phyloP scores from a whole-genome alignment of 2,113 vertebrate species.

The Pterocles orientalis region DNA sequence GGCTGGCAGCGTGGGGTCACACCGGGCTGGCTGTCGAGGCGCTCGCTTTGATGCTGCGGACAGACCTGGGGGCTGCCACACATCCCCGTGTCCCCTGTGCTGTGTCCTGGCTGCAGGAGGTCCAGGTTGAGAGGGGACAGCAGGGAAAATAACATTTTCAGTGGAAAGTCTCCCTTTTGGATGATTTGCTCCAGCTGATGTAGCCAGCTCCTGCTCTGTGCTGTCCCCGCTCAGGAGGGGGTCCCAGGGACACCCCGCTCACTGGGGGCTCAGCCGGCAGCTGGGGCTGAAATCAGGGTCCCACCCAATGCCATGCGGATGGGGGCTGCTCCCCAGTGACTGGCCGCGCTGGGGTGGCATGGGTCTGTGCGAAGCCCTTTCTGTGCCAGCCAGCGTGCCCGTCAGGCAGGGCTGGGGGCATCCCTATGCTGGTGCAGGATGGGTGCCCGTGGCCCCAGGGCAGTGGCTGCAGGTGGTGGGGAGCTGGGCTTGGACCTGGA shows the following conservation, averaged over 20 bases:
- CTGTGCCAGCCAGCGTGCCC: not conserved
- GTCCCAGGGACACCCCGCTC: fast-evolving
- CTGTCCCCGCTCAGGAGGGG: not conserved
- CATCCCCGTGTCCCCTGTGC: fast-evolving
- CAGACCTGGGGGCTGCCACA: fast-evolving
- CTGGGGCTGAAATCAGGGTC: not conserved
- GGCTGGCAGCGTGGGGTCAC: not conserved
- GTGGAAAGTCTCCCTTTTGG: not conserved
- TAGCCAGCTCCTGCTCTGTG: not conserved
- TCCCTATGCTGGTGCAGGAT: fast-evolving
- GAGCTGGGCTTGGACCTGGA: not conserved
- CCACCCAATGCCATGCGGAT: fast-evolving
- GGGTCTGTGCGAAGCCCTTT: fast-evolving
- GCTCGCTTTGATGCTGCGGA: not conserved
- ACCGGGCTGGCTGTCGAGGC: not conserved
- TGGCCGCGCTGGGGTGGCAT: not conserved
- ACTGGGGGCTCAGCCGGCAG: not conserved
- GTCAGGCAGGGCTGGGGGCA: fast-evolving
- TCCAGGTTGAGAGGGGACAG: not conserved
- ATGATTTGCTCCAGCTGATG: not conserved
- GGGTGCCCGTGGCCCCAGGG: not conserved
- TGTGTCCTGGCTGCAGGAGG: not conserved
- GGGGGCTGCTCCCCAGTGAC: not conserved
- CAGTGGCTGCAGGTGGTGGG: not conserved
- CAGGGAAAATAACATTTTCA: not conserved